Percentiles rank a stretch among this genome's conserved stretches.
phyloP scores from a whole-genome alignment of 2,113 vertebrate species.

The Ibidorhyncha struthersii region DNA sequence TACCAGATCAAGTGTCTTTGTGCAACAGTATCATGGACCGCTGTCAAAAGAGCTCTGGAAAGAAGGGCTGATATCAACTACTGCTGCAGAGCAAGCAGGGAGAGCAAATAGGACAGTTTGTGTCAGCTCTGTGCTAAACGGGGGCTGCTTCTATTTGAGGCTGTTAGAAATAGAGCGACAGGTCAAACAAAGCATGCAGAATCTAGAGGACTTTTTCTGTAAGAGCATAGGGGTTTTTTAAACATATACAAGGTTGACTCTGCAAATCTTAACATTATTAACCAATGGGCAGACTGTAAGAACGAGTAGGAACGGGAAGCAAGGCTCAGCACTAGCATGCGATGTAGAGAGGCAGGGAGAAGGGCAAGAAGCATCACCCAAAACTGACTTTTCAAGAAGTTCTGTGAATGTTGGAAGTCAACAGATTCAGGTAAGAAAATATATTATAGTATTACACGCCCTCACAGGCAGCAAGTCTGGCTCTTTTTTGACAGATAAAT shows the following conservation, averaged over 20 bases:
- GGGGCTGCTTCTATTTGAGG: not conserved
- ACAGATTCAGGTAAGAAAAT: not conserved
- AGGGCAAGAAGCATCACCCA: not conserved
- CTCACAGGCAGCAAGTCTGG: not conserved
- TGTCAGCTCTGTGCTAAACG: not conserved
- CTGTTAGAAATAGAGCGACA: not conserved
- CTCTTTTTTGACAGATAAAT: not conserved
- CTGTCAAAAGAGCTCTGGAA: not conserved
- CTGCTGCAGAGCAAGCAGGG: not conserved
- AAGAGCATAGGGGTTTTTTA: not conserved
- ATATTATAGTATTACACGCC: rapidly evolving
- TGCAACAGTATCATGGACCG: not conserved
- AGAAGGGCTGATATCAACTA: not conserved
- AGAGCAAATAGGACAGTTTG: not conserved
- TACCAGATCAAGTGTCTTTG: not conserved
- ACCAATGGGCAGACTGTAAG: not conserved
- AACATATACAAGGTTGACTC: not conserved
- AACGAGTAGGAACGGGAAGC: not conserved
- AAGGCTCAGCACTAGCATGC: not conserved
- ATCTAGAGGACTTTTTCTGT: not conserved
- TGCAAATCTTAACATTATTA: not conserved
- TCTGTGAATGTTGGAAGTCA: not conserved
- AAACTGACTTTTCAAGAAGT: not conserved
- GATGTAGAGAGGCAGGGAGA: not conserved
- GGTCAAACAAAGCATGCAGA: not conserved